Evolutionary conservation across 1,140 invertebrate species (phyloP).

Genomic region (Ruditapes philippinarum): DNA sequence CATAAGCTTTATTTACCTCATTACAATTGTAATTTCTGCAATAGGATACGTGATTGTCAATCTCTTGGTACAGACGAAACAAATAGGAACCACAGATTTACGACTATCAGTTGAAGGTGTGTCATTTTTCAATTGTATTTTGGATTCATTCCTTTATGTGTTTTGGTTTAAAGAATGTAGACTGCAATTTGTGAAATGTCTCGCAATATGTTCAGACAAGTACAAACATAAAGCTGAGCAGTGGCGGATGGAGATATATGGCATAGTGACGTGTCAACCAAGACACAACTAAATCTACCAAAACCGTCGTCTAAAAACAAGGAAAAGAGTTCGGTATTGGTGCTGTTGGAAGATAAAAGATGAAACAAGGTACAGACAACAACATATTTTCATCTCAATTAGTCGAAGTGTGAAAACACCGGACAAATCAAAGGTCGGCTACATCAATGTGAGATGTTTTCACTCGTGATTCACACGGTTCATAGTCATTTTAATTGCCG

Average conservation of each 20-base stretch:
- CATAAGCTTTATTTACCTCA: background rate
- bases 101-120: background rate
- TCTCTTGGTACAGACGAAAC: background rate
- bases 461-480: too few relatives aligned
- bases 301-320: too few relatives aligned
- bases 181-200: background rate
- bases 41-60: background rate
- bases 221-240: background rate
- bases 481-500: too few relatives aligned
- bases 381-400: too few relatives aligned
- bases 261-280: slow-evolving; percentile 7
- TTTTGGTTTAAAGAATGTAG: slow-evolving; percentile 38
- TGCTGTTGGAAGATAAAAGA: too few relatives aligned
- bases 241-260: background rate
- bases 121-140: background rate
- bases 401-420: too few relatives aligned
- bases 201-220: background rate
- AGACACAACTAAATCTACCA: too few relatives aligned
- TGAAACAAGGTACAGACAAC: too few relatives aligned
- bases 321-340: too few relatives aligned
- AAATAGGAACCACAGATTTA: background rate
- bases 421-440: too few relatives aligned
- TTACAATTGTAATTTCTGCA: background rate
- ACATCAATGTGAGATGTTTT: too few relatives aligned
- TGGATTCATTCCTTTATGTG: slow-evolving; percentile 18